Conservation (phyloP, 2,113 vertebrate species). For the Periophthalmus modestus region DNA sequence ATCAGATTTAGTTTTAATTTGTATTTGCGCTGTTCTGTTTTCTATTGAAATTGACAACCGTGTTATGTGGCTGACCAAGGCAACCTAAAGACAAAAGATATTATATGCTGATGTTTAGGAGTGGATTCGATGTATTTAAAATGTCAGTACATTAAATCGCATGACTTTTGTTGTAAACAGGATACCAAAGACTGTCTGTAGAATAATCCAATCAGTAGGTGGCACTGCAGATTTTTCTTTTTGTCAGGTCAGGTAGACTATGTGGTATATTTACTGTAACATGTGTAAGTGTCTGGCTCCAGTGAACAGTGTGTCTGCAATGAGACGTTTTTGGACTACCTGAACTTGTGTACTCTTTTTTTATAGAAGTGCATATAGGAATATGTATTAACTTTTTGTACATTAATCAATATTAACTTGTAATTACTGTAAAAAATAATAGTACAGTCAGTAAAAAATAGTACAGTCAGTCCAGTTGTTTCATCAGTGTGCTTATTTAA, state of each 20-base stretch:
- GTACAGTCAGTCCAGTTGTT: neutral
- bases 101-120: neutral
- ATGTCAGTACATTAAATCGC: too few species aligned
- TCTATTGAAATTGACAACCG: neutral
- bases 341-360: too few species aligned
- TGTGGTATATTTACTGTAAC: neutral
- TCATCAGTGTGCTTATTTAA: neutral
- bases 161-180: neutral
- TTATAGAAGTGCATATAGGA: neutral
- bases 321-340: neutral
- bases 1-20: neutral
- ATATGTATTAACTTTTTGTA: neutral
- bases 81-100: too few species aligned
- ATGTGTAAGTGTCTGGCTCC: neutral
- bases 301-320: neutral
- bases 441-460: neutral
- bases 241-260: neutral
- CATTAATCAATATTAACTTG: neutral
- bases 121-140: neutral
- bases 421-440: neutral
- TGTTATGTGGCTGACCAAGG: neutral
- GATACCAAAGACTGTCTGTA: too few species aligned
- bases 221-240: neutral
- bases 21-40: neutral
- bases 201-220: too few species aligned